Evolutionary conservation across 2,888 invertebrate genomes (phyloP), one percentile per base, ranked within the genome.

Genomic region (Neoaliturus tenellus): DNA sequence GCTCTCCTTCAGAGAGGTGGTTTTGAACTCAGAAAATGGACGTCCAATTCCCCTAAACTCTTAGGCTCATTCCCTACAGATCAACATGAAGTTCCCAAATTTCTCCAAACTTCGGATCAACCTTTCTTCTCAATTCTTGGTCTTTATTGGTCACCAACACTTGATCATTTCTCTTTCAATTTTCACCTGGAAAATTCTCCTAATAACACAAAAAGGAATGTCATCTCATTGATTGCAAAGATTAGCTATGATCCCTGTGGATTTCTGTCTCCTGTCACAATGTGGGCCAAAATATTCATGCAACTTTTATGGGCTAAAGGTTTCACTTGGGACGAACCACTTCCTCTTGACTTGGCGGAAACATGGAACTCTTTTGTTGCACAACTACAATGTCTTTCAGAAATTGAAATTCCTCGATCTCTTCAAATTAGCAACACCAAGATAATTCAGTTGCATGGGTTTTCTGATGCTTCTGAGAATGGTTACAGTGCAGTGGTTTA

Each of bases 1-100:
- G 44, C 39, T 1, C 31, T 87, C 17, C 44, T 86, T 14, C 35
- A 55, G 5, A 33, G 39, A 28, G 87, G 85, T 23, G 83, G 84
- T 10, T 85, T 88, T 33, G 41, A 73, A n/a, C 73, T 88, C 12
- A 71, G 86, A 6, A 86, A 88, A 75, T 88, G 87, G 88, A 48
- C 83, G 10, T 81, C 86, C 10, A 87, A 86, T 33, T 67, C 41
- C 3, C 35, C 44, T 12, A 67, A 82, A 12, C n/a, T 84, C 23
- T 41, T 85, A 2, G n/a, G 83, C n/a, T 23, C 25, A 1, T 14
- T 83, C 8, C 85, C 81, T 17, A 20, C 33, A 20, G 84, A 84
- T n/a, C 67, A 85, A 62, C 81, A 51, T 1, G 85, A 81, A 1
- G 17, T 51, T 28, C 83, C 83, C 10, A 10, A 80, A 5, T 25